Evolutionary conservation across 2,797 vertebrate genomes (phyloP).

Genomic region (Merluccius polli): DNA sequence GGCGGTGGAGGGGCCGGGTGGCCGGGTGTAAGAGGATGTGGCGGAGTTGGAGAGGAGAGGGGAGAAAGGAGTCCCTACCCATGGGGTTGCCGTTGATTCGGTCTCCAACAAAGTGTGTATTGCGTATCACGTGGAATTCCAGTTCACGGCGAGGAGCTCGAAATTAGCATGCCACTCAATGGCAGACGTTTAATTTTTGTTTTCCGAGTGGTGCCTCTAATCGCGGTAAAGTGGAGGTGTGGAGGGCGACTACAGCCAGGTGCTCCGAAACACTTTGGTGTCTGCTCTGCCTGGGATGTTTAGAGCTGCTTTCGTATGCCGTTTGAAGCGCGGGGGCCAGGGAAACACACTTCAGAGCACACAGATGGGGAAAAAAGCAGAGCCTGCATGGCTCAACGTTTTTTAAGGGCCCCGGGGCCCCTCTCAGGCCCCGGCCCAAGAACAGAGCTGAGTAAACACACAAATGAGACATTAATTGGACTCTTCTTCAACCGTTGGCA

Average conservation of each 20-base stretch:
- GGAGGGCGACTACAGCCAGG: neutral
- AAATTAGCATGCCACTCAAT: too few species aligned
- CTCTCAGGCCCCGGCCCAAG: neutral
- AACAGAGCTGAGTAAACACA: constrained; percentile 51
- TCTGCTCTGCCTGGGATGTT: neutral
- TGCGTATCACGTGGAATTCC: neutral
- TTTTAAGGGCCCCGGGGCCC: neutral
- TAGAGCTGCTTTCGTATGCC: neutral
- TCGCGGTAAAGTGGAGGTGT: neutral
- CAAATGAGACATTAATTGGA: constrained; percentile 61
- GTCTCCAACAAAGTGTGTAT: neutral
- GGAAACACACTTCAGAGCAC: too few species aligned
- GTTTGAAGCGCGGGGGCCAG: neutral
- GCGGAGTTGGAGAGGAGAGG: neutral
- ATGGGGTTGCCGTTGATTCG: neutral
- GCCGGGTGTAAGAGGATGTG: neutral
- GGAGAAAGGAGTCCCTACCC: neutral
- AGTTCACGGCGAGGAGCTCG: neutral
- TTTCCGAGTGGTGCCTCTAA: neutral
- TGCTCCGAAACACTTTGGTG: neutral
- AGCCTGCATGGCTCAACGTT: neutral
- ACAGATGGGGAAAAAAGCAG: neutral
- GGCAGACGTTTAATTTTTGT: neutral
- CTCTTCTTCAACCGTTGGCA: constrained; percentile 42
- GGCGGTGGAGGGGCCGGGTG: neutral